Conservation (phyloP, 2,888 invertebrate genomes). For the Charanyca ferruginea region DNA sequence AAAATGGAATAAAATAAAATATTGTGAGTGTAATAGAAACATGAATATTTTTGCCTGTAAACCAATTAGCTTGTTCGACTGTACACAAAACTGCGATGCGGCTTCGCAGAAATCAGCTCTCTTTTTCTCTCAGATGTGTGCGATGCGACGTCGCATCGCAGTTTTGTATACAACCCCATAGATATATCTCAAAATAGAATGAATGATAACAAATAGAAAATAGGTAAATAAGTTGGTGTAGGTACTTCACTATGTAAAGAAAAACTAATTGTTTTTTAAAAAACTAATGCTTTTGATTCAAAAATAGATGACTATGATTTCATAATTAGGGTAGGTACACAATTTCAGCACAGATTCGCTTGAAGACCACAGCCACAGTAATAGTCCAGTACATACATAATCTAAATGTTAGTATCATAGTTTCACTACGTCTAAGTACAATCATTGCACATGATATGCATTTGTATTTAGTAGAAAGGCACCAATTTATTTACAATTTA, state of each 20-base stretch:
- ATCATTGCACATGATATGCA: slow-evolving; percentile 50
- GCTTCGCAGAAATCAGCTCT: no score
- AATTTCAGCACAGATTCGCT: slow-evolving; percentile 68
- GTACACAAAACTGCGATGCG: no score
- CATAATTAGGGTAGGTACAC: slow-evolving; percentile 67
- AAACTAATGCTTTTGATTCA: slow-evolving; percentile 29
- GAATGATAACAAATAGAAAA: no score
- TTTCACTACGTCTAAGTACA: slow-evolving; percentile 17
- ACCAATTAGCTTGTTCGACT: no score
- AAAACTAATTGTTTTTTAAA: background rate
- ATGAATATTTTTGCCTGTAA: no score
- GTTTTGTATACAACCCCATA: no score
- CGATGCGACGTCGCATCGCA: no score
- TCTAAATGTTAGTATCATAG: slow-evolving; percentile 62
- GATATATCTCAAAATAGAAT: no score
- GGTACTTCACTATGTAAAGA: background rate
- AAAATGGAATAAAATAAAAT: no score
- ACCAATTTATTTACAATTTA: slow-evolving; percentile 63
- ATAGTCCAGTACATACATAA: slow-evolving; percentile 77
- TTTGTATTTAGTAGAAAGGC: slow-evolving; percentile 46
- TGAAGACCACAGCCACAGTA: slow-evolving; percentile 85
- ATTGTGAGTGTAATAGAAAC: no score
- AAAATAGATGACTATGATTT: slow-evolving; percentile 80
- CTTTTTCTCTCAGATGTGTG: no score
- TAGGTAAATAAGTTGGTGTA: no score